phyloP scores from a whole-genome alignment of 2,113 vertebrate genomes.

The Oxygymnocypris stewartii region DNA sequence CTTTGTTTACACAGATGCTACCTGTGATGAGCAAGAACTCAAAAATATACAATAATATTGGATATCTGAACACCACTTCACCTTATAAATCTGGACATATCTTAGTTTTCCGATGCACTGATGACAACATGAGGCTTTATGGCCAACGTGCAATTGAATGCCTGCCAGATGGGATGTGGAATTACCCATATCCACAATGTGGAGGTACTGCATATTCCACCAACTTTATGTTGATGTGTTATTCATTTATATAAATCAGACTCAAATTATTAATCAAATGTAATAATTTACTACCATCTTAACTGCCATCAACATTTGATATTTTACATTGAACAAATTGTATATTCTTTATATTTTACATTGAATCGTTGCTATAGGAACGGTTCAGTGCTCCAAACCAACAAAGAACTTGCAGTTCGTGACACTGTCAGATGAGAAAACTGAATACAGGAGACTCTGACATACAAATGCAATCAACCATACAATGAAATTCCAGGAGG shows the following conservation, averaged over 20 bases:
- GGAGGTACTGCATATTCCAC: background rate
- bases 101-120: constrained; percentile 27
- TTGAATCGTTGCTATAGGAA: background rate
- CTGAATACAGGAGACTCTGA: background rate
- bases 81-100: constrained; percentile 31
- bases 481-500: background rate
- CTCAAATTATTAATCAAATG: background rate
- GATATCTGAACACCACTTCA: background rate
- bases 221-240: background rate
- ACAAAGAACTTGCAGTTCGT: background rate
- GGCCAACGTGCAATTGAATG: constrained; percentile 36
- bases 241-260: background rate
- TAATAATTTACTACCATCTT: background rate
- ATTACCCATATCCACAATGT: constrained; percentile 36
- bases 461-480: background rate
- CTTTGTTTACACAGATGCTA: constrained; percentile 7
- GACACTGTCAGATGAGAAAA: background rate
- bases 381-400: constrained; percentile 15
- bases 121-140: constrained; percentile 25
- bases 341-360: background rate
- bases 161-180: constrained; percentile 14
- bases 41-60: constrained; percentile 15
- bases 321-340: background rate
- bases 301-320: background rate
- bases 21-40: constrained; percentile 23